A percentile compares a stretch with the other conserved stretches of the same genome.
phyloP scores from a whole-genome alignment of 2,113 vertebrate genomes.

The Apodemus speciosus region DNA sequence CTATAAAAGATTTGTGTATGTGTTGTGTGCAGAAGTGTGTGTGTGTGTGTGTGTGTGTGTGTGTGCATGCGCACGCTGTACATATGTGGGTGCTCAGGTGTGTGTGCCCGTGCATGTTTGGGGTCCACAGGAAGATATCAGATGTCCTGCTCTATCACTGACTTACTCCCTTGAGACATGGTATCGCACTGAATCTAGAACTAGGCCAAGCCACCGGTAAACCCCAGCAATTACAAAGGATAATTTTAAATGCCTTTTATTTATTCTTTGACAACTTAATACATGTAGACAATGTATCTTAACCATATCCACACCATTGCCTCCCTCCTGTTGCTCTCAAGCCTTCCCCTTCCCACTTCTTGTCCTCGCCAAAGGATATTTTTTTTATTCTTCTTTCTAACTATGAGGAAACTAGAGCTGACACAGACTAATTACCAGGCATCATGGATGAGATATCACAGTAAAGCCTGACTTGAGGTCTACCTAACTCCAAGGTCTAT shows the following conservation, averaged over 20 bases:
- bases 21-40: neutral
- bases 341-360: neutral
- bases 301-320: neutral
- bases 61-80: rapidly evolving
- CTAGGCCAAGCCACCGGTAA: neutral
- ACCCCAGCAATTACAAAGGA: neutral
- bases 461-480: neutral
- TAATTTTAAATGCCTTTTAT: neutral
- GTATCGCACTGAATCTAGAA: neutral
- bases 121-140: neutral
- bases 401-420: neutral
- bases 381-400: neutral
- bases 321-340: neutral
- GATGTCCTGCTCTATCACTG: neutral
- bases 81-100: neutral
- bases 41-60: neutral
- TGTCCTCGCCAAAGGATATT: neutral
- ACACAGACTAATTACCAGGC: neutral
- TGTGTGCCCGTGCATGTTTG: neutral
- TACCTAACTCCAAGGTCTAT: neutral
- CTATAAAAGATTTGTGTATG: neutral
- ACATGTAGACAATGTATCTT: neutral
- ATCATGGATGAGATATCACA: neutral
- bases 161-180: neutral
- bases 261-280: neutral